Evolutionary conservation across 30 jellyfish, hydroid and myxozoan genomes (phyloP).

Genomic region (Aurelia coerulea): DNA sequence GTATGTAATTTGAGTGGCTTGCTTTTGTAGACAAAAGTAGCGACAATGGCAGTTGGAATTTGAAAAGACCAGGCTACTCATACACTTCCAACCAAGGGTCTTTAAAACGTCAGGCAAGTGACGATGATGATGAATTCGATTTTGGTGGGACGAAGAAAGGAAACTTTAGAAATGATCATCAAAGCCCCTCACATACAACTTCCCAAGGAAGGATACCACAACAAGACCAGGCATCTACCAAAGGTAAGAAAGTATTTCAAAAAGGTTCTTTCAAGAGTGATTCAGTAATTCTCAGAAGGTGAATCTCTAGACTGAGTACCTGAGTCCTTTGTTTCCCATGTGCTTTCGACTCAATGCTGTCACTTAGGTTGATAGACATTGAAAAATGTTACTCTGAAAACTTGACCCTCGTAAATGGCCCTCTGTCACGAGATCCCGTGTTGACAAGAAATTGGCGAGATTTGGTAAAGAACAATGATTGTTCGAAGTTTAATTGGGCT

Average conservation of each 20-base stretch:
- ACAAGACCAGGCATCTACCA: background rate
- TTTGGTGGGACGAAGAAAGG: constrained; percentile 49
- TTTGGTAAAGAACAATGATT: too few relatives aligned
- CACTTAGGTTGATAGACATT: too few relatives aligned
- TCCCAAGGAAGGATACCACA: background rate
- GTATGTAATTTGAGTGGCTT: too few relatives aligned
- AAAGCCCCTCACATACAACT: constrained; percentile 3
- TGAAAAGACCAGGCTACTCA: constrained; percentile 56
- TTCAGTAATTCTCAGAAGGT: too few relatives aligned
- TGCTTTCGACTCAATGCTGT: too few relatives aligned
- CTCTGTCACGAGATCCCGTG: too few relatives aligned
- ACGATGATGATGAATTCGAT: constrained; percentile 62
- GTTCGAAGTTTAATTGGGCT: too few relatives aligned
- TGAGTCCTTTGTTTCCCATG: too few relatives aligned
- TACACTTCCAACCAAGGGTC: constrained; percentile 49
- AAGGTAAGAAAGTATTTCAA: constrained; percentile 6
- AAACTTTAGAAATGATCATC: constrained; percentile 4
- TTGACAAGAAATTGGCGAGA: too few relatives aligned
- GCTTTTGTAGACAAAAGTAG: background rate
- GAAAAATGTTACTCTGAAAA: too few relatives aligned
- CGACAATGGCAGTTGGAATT: constrained; percentile 30
- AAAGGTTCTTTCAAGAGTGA: background rate
- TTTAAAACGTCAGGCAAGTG: constrained; percentile 45
- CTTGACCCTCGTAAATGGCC: too few relatives aligned
- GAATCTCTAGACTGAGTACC: too few relatives aligned